These are phyloP conservation scores for Chelonus insularis DNA, from an alignment of 1,140 invertebrate genomes.

Conservation along the genomic window DNA sequence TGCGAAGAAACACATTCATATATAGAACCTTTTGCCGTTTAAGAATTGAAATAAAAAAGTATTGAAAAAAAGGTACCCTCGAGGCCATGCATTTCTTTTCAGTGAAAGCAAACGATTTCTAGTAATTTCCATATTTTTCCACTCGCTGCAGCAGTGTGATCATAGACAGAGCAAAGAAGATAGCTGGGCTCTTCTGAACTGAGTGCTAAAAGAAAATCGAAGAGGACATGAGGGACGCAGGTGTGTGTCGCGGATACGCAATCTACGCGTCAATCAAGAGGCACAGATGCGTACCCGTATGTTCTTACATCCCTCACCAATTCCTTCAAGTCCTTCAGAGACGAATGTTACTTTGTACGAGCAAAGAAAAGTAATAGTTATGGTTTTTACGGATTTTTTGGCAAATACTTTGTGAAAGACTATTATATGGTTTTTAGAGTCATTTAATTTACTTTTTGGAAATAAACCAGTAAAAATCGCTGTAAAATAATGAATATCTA, in stretches of 20 bases:
- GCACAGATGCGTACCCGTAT: slow-evolving; percentile 41
- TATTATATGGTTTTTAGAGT: too few species aligned
- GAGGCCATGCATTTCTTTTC: not conserved
- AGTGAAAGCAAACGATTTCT: slow-evolving; percentile 1
- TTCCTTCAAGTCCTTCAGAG: too few species aligned
- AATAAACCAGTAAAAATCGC: too few species aligned
- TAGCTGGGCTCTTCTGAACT: not conserved
- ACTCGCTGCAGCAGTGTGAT: not conserved
- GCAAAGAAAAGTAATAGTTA: not conserved
- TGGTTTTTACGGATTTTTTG: not conserved
- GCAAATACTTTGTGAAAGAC: not conserved
- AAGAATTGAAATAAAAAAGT: slow-evolving; percentile 17
- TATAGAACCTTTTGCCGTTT: not conserved
- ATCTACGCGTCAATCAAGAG: slow-evolving; percentile 53
- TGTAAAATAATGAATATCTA: too few species aligned
- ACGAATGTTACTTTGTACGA: not conserved
- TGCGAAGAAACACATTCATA: slow-evolving; percentile 5
- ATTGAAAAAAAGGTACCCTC: not conserved
- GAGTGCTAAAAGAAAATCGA: slow-evolving; percentile 10
- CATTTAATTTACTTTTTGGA: too few species aligned
- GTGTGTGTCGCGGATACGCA: slow-evolving; percentile 46
- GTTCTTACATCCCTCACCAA: not conserved
- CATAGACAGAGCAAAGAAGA: not conserved
- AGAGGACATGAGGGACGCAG: slow-evolving; percentile 37
- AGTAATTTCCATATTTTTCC: slow-evolving; percentile 13